Conservation (phyloP, 2,113 vertebrate species). For the Sprattus sprattus region DNA sequence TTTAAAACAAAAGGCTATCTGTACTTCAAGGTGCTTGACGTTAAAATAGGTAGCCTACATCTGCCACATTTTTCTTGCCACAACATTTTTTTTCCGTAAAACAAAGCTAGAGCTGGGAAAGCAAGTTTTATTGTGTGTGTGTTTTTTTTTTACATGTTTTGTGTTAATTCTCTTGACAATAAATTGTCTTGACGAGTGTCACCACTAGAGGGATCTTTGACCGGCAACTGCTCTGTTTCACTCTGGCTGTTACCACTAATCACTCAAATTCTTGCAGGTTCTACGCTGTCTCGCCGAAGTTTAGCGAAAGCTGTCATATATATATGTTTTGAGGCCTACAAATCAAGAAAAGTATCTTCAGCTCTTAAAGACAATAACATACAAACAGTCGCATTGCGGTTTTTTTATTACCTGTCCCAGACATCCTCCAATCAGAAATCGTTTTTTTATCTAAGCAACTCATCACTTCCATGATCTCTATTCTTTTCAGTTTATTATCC, state of each 20-base stretch:
- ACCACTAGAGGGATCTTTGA: constrained; percentile 9
- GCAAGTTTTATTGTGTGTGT: too few species aligned
- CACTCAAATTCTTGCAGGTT: too few species aligned
- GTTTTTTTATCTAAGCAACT: too few species aligned
- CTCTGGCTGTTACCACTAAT: not conserved
- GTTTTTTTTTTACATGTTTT: not conserved
- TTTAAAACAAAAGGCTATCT: not conserved
- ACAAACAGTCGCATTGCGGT: too few species aligned
- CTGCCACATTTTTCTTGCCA: too few species aligned
- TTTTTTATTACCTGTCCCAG: too few species aligned
- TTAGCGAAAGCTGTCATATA: not conserved
- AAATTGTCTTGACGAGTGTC: not conserved
- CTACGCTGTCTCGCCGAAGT: not conserved
- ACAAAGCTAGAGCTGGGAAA: too few species aligned
- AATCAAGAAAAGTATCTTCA: not conserved
- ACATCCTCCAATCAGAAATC: too few species aligned
- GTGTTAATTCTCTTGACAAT: not conserved
- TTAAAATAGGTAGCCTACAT: too few species aligned
- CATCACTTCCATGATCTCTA: too few species aligned
- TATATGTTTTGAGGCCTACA: not conserved
- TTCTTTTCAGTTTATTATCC: not conserved
- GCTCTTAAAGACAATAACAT: not conserved
- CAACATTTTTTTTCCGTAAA: too few species aligned
- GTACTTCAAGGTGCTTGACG: too few species aligned
- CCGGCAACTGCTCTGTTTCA: not conserved